Evolutionary conservation across 1,140 invertebrate species (phyloP), one percentile per base, ranked within the genome.

Genomic region (Solen grandis): DNA sequence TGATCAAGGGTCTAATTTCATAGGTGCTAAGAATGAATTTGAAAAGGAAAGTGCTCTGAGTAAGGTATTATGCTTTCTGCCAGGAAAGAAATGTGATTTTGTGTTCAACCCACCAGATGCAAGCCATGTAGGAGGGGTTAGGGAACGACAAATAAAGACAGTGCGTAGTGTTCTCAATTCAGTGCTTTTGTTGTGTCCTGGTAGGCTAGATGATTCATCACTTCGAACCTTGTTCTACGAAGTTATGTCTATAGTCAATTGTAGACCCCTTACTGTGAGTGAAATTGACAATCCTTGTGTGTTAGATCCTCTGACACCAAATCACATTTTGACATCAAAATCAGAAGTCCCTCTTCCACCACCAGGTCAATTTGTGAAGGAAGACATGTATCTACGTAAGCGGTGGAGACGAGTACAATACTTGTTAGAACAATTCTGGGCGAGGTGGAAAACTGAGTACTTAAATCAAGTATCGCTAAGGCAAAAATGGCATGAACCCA

Each of bases 1-100:
- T 52, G 79, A 86, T 57, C 72, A 78, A 52, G 79, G 82, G 3
- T 65, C 82, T 27, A 84, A 84, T 62, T 76, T 76, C 35, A 55
- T 82, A 13, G 83, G 79, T 54, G 78, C 68, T 14, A 70, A 55
- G n/a, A 38, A 69, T 59, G 76, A 46, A 46, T 19, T 46, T 10
- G 19, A 46, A 19, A 46, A 46, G 41, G 46, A 10, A 50, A n/a
- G 46, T 50, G 41, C 19, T 3, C 4, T 70, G n/a, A 70, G 52
- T 29, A 54, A 66, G 60, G 25, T 78, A 27, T 33, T 29, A 19
- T 68, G 14, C 25, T 31, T 33, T 35, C 3, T 36, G 8, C 8
- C 25, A 60, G 22, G 8, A 31, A 5, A 29, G 13, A 10, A 52
- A 63, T 60, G 29, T 75, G 35, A 33, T 31, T 63, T 14, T 72